Conservation (phyloP, 2,797 vertebrate genomes). For the Melanotaenia pygmaea region DNA sequence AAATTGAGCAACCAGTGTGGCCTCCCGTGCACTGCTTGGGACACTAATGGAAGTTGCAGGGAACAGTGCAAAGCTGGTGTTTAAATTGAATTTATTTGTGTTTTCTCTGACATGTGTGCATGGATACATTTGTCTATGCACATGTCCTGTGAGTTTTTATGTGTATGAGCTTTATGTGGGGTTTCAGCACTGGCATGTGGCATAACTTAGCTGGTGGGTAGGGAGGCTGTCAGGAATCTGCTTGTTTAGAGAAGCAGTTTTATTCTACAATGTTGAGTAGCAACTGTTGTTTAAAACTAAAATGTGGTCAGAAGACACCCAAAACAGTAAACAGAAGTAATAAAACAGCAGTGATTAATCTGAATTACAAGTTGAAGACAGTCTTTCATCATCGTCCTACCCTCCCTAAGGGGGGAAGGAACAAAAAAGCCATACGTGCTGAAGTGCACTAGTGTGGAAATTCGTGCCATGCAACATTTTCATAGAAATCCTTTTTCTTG, state of each 20-base stretch:
- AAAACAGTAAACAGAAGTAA: conserved; percentile 13
- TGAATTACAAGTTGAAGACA: conserved; percentile 2
- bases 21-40: conserved; percentile 34
- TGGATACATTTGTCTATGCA: conserved; percentile 4
- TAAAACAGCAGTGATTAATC: conserved; percentile 19
- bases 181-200: conserved; percentile 41
- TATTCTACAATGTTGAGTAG: conserved; percentile 5
- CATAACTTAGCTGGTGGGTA: conserved; percentile 27
- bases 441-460: conserved; percentile 47
- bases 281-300: conserved; percentile 7
- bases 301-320: conserved; percentile 1
- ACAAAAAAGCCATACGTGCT: conserved; percentile 7
- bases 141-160: background rate
- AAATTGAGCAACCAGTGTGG: conserved; percentile 28
- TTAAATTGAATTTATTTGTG: conserved; percentile 45
- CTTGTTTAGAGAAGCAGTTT: conserved; percentile 27
- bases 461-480: conserved; percentile 65
- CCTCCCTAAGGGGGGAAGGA: conserved; percentile 8
- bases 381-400: conserved; percentile 6
- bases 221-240: conserved; percentile 22
- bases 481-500: conserved; percentile 75
- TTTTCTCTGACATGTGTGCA: conserved; percentile 25
- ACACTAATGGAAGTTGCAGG: conserved; percentile 35
- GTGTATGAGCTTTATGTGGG: conserved; percentile 17
- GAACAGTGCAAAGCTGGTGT: conserved; percentile 68